A percentile compares a stretch with the other conserved stretches of the same genome.
Evolutionary conservation across 1,140 invertebrate species (phyloP).

Genomic region (Asobara japonica): DNA sequence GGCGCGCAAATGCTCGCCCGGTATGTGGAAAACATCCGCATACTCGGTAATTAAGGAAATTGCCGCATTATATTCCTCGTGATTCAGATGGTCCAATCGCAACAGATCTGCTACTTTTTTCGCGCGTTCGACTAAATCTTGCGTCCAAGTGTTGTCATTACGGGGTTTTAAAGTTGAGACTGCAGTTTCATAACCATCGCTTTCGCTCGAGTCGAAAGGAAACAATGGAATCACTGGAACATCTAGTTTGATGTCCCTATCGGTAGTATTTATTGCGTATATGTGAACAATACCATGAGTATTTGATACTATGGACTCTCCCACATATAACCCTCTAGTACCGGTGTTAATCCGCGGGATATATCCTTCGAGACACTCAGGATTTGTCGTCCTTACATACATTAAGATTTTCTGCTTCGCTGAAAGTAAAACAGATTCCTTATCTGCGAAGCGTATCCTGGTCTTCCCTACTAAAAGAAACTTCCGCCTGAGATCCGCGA

Average conservation of each 20-base stretch:
- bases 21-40: constrained; percentile 19
- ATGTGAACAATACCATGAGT: not conserved
- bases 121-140: not conserved
- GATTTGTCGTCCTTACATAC: not conserved
- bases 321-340: not conserved
- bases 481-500: not conserved
- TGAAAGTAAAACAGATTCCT: not conserved
- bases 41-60: not conserved
- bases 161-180: not conserved
- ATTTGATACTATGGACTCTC: not conserved
- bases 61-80: too few relatives aligned
- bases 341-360: not conserved
- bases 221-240: not conserved
- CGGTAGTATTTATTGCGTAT: not conserved
- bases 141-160: not conserved
- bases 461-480: not conserved
- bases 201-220: not conserved
- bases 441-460: too few relatives aligned
- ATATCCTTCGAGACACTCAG: not conserved
- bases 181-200: not conserved
- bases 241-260: not conserved
- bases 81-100: not conserved
- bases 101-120: not conserved
- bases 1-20: not conserved
- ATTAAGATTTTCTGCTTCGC: not conserved